phyloP scores from a whole-genome alignment of 1,140 invertebrate species.

The Apolygus lucorum region DNA sequence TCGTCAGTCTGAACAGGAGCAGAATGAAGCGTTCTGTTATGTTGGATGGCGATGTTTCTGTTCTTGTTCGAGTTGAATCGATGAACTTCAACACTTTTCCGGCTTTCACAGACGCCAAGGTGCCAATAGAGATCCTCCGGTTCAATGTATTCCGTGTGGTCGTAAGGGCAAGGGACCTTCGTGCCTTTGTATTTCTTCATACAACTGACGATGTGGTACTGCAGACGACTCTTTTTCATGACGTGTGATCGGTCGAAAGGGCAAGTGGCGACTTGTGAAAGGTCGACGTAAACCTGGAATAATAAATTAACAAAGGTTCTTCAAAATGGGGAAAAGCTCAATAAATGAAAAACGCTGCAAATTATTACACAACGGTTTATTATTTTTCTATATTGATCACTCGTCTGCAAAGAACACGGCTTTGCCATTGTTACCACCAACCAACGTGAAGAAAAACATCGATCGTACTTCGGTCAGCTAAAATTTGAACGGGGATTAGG shows the following conservation, averaged over 20 bases:
- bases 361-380: no score
- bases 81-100: not conserved
- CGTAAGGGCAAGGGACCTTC: slow-evolving; percentile 14
- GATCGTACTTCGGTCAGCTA: no score
- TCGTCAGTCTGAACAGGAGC: not conserved
- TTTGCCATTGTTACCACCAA: no score
- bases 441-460: no score
- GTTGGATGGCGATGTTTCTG: not conserved
- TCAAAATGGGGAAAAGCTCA: no score
- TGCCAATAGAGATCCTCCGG: not conserved
- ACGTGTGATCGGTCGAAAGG: slow-evolving; percentile 1
- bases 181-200: slow-evolving; percentile 14
- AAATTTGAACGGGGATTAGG: no score
- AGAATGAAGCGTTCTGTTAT: not conserved
- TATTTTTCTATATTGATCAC: no score
- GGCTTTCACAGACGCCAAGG: not conserved
- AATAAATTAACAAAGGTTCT: no score
- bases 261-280: not conserved
- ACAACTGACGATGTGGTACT: slow-evolving; percentile 7
- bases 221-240: slow-evolving; percentile 3
- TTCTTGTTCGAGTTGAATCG: not conserved
- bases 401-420: no score
- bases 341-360: no score
- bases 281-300: not conserved
- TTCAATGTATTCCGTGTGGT: slow-evolving; percentile 10